These are phyloP conservation scores for Halcyon leucocephala DNA, from an alignment of 2,797 vertebrate genomes.

Conservation along the genomic window DNA sequence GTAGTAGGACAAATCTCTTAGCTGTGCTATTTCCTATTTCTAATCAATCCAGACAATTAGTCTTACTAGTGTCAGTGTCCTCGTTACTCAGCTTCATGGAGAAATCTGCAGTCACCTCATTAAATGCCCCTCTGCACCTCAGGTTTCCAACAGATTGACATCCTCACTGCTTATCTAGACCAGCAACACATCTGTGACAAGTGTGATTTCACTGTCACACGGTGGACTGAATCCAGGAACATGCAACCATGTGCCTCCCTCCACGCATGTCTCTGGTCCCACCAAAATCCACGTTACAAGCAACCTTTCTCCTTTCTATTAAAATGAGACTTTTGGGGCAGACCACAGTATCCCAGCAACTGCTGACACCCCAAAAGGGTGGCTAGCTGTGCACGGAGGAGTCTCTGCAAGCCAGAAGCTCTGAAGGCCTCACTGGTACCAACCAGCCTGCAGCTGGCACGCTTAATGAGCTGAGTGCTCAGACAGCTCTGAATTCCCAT, in stretches of 20 bases:
- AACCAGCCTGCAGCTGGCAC: background rate
- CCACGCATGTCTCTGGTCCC: rapidly evolving
- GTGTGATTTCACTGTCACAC: background rate
- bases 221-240: background rate
- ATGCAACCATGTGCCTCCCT: background rate
- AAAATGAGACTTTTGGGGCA: background rate
- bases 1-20: background rate
- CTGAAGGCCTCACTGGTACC: background rate
- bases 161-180: background rate
- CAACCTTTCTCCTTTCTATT: background rate
- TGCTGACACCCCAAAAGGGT: background rate
- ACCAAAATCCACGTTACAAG: background rate
- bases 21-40: background rate
- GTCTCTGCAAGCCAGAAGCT: background rate
- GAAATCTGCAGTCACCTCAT: background rate
- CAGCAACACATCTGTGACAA: background rate
- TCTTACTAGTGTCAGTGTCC: background rate
- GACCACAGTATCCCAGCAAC: background rate
- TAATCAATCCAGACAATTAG: background rate
- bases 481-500: background rate
- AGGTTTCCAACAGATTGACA: rapidly evolving
- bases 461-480: rapidly evolving
- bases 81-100: background rate
- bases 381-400: background rate
- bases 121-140: rapidly evolving